These are phyloP conservation scores for Goniozus legneri DNA, from an alignment of 1,140 invertebrate species.

Conservation along the genomic window DNA sequence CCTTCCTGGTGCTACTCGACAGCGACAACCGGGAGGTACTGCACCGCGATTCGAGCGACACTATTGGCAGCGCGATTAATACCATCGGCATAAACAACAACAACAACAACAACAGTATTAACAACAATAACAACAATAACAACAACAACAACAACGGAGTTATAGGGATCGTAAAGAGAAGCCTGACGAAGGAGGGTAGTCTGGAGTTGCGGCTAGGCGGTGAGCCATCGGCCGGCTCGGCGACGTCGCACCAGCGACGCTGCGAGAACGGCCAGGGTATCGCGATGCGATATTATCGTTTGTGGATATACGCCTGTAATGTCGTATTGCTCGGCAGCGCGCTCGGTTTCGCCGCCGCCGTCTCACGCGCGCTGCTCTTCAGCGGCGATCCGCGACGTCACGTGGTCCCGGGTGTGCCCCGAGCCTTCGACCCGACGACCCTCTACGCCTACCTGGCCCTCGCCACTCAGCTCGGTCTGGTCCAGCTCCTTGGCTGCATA, in stretches of 20 bases:
- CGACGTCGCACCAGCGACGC: slow-evolving; percentile 26
- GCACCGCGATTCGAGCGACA: slow-evolving; percentile 8
- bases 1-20: slow-evolving; percentile 43
- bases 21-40: slow-evolving; percentile 16
- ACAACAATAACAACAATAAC: slow-evolving; percentile 21
- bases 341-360: slow-evolving; percentile 74
- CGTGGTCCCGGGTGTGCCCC: slow-evolving; percentile 68
- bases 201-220: slow-evolving; percentile 18
- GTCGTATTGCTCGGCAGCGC: slow-evolving; percentile 78
- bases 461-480: slow-evolving; percentile 64
- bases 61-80: slow-evolving; percentile 12
- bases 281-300: slow-evolving; percentile 75
- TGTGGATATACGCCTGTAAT: slow-evolving; percentile 92
- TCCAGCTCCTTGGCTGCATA: slow-evolving; percentile 74
- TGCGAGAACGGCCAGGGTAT: slow-evolving; percentile 42
- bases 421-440: slow-evolving; percentile 74
- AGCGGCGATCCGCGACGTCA: slow-evolving; percentile 62
- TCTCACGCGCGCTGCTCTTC: slow-evolving; percentile 67
- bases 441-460: slow-evolving; percentile 81
- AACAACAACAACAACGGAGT: slow-evolving; percentile 27
- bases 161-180: slow-evolving; percentile 14
- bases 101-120: slow-evolving; percentile 28
- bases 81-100: slow-evolving; percentile 16
- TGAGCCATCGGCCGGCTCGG: slow-evolving; percentile 28
- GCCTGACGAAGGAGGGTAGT: slow-evolving; percentile 23